Evolutionary conservation across 2,113 vertebrate genomes (phyloP).

Genomic region (Lota lota): DNA sequence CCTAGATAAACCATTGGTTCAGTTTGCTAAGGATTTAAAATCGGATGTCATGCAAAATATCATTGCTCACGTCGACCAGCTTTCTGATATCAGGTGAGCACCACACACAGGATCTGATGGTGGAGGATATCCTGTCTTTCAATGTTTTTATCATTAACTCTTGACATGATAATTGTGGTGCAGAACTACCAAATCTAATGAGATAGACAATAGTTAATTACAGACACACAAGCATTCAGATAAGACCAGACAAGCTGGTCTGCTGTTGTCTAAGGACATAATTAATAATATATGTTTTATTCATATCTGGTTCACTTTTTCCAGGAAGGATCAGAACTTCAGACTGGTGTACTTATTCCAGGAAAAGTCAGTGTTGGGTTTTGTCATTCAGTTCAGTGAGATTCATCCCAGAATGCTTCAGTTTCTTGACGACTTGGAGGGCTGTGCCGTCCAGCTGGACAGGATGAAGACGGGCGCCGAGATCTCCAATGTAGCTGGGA

Average conservation of each 20-base stretch:
- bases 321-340: constrained; percentile 34
- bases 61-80: constrained; percentile 28
- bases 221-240: too few relatives aligned
- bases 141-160: too few relatives aligned
- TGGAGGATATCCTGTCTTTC: background rate
- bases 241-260: too few relatives aligned
- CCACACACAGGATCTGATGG: background rate
- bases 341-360: constrained; percentile 34
- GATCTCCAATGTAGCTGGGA: constrained; percentile 47
- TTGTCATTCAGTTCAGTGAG: constrained; percentile 32
- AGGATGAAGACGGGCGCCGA: constrained; percentile 43
- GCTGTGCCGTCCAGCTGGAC: constrained; percentile 42
- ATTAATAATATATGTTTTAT: background rate
- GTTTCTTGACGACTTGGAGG: constrained; percentile 45
- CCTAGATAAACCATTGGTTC: too few relatives aligned
- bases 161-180: too few relatives aligned
- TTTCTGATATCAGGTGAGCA: constrained; percentile 40
- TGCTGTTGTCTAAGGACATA: too few relatives aligned
- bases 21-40: too few relatives aligned
- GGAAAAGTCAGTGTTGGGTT: constrained; percentile 5
- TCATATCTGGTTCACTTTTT: background rate
- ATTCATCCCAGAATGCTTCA: constrained; percentile 30
- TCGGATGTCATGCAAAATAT: background rate
- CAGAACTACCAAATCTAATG: background rate
- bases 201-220: too few relatives aligned